These are phyloP conservation scores for Chrysopa pallens DNA, from an alignment of 1,140 invertebrate species.

Conservation along the genomic window DNA sequence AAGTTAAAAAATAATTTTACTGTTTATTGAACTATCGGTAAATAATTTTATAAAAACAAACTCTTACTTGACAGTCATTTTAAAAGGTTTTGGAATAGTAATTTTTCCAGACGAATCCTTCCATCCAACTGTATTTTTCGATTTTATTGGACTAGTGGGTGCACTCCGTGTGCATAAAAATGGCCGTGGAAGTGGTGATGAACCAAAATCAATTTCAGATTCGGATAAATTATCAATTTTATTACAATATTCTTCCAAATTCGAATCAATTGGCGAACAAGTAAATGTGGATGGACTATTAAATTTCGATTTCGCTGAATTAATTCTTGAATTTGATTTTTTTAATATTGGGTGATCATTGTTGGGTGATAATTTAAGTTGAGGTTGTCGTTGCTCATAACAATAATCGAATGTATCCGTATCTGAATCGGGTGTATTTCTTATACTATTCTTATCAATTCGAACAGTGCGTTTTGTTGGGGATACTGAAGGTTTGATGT, in stretches of 20 bases:
- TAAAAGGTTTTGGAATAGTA: constrained; percentile 43
- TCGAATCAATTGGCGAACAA: not conserved
- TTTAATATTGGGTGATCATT: not conserved
- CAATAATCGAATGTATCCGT: no score
- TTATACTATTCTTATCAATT: no score
- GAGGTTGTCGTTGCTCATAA: no score
- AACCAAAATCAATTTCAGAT: constrained; percentile 6
- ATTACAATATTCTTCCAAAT: constrained; percentile 13
- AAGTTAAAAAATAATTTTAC: not conserved
- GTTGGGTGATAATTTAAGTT: no score
- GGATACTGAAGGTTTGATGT: no score
- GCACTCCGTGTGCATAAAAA: constrained; percentile 26
- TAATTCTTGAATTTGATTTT: not conserved
- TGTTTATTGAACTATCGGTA: not conserved
- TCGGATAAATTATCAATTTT: constrained; percentile 9
- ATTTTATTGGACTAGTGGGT: constrained; percentile 29
- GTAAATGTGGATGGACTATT: no score
- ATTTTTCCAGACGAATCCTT: constrained; percentile 20
- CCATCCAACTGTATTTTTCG: constrained; percentile 17
- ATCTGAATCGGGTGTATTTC: no score
- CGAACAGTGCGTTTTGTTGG: no score
- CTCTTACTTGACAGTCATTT: constrained; percentile 40
- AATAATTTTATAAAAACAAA: constrained; percentile 1
- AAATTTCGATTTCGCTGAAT: not conserved
- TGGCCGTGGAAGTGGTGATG: constrained; percentile 5